These are phyloP conservation scores for Neria commutata DNA, from an alignment of 2,888 invertebrate genomes.

Conservation along the genomic window DNA sequence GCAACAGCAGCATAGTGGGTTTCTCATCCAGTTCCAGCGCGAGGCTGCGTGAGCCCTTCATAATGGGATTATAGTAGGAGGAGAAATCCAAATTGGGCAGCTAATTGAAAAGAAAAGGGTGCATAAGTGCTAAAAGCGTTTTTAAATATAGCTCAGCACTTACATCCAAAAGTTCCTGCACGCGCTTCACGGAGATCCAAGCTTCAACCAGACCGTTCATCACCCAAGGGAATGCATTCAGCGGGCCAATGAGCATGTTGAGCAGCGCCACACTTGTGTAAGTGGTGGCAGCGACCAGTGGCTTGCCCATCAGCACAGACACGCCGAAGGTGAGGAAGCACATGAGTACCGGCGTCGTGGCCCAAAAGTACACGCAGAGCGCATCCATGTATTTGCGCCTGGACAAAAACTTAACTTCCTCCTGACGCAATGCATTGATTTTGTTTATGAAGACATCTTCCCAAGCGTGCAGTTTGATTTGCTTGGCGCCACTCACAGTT, in stretches of 20 bases:
- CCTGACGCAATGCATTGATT: slow-evolving; percentile 70
- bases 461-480: slow-evolving; percentile 93
- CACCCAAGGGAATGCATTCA: slow-evolving; percentile 99
- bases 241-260: slow-evolving; percentile 92
- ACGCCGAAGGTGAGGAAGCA: slow-evolving; percentile 82
- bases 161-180: slow-evolving; percentile 81
- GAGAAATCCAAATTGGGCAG: slow-evolving; percentile 57
- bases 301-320: slow-evolving; percentile 77
- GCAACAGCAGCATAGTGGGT: slow-evolving; percentile 66
- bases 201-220: slow-evolving; percentile 95
- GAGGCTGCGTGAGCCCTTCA: slow-evolving; percentile 34
- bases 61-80: slow-evolving; percentile 57
- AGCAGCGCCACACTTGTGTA: slow-evolving; percentile 94
- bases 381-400: slow-evolving; percentile 96
- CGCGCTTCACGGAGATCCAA: slow-evolving; percentile 89
- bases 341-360: slow-evolving; percentile 92
- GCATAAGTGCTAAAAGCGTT: not conserved
- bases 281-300: slow-evolving; percentile 81
- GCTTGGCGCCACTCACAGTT: slow-evolving; percentile 83
- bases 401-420: slow-evolving; percentile 79
- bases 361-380: slow-evolving; percentile 98
- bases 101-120: slow-evolving; percentile 28
- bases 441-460: slow-evolving; percentile 81
- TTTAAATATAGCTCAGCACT: slow-evolving; percentile 42
- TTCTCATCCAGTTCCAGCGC: slow-evolving; percentile 62